phyloP scores from a whole-genome alignment of 2,797 vertebrate genomes.

The Macroramphosus scolopax region DNA sequence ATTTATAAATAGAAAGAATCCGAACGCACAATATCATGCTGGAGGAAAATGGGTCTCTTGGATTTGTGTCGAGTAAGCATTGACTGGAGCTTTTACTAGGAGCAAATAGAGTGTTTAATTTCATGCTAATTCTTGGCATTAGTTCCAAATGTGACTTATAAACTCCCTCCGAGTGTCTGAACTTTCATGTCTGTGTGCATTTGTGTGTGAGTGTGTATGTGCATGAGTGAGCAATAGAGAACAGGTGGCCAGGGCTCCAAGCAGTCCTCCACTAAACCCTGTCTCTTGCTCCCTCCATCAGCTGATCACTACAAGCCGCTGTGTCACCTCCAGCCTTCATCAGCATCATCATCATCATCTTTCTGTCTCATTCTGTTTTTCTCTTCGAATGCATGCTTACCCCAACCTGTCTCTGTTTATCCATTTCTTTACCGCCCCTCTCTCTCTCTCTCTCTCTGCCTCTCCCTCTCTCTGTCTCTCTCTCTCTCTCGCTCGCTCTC shows the following conservation, averaged over 20 bases:
- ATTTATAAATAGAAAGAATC: conserved; percentile 69
- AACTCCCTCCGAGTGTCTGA: no score
- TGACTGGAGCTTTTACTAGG: conserved; percentile 55
- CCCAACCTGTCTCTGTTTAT: conserved; percentile 29
- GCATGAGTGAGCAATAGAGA: conserved; percentile 19
- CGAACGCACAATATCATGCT: conserved; percentile 56
- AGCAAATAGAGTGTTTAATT: conserved; percentile 64
- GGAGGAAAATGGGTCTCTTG: conserved; percentile 59
- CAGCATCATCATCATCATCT: no score
- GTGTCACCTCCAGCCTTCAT: conserved; percentile 19
- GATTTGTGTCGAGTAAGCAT: conserved; percentile 67
- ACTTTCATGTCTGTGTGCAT: conserved; percentile 1
- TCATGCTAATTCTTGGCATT: conserved; percentile 64
- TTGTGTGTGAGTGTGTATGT: conserved; percentile 12
- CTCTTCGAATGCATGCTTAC: conserved; percentile 29
- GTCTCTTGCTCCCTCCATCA: conserved; percentile 48
- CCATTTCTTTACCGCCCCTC: conserved; percentile 13
- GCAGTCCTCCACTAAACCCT: conserved; percentile 33
- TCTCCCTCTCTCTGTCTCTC: conserved; percentile 8
- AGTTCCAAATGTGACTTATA: no score
- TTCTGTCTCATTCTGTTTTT: conserved; percentile 26
- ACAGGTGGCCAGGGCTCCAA: conserved; percentile 54
- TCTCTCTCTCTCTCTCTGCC: conserved; percentile 7
- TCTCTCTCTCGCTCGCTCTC: no score
- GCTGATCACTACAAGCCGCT: conserved; percentile 33